Conservation (phyloP, 2,113 vertebrate species). For the Corvus moneduloides region DNA sequence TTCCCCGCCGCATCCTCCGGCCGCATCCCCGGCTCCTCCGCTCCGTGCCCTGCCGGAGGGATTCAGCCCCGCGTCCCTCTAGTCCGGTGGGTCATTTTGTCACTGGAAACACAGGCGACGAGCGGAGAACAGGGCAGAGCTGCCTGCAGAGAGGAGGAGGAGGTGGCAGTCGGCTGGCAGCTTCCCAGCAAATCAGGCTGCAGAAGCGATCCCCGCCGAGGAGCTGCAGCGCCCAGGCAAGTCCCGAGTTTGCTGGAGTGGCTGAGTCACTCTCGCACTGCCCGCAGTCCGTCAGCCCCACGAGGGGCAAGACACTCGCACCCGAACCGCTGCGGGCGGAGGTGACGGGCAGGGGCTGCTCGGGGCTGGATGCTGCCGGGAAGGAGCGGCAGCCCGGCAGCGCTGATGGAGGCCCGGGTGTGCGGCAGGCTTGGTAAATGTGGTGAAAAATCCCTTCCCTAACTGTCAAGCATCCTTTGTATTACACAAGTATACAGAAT, state of each 20-base stretch:
- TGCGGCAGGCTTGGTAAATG: fast-evolving
- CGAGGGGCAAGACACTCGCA: fast-evolving
- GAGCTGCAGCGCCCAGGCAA: background rate
- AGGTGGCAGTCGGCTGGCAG: conserved; percentile 31
- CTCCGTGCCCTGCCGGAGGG: fast-evolving
- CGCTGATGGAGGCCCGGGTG: background rate
- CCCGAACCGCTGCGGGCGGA: background rate
- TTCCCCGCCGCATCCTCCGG: background rate
- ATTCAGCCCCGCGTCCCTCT: background rate
- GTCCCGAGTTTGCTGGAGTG: background rate
- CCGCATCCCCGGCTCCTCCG: background rate
- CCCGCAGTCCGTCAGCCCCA: background rate
- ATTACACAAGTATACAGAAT: background rate
- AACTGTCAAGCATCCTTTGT: background rate
- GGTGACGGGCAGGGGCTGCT: background rate
- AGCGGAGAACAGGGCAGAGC: background rate
- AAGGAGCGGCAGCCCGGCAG: fast-evolving
- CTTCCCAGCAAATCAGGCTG: conserved; percentile 36
- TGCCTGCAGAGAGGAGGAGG: conserved; percentile 46
- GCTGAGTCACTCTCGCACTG: background rate
- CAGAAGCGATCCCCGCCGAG: background rate
- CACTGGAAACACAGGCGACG: fast-evolving
- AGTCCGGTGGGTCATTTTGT: background rate
- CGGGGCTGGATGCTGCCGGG: fast-evolving
- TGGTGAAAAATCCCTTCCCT: background rate